phyloP scores from a whole-genome alignment of 2,888 invertebrate species.

The Oxycera nigricornis region DNA sequence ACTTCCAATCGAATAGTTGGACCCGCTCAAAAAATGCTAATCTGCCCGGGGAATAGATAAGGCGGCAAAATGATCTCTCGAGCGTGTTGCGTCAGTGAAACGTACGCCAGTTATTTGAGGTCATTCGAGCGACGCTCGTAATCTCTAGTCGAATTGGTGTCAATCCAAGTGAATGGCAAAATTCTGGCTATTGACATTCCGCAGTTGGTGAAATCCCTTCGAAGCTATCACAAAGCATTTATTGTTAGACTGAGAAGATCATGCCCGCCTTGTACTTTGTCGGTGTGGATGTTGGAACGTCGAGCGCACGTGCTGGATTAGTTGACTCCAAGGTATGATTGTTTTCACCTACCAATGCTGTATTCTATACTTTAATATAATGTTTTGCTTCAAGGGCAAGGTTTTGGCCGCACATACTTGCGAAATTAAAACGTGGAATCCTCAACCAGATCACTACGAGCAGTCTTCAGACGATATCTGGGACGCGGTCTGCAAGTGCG shows the following conservation, averaged over 20 bases:
- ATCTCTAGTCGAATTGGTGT: background rate
- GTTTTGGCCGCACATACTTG: constrained; percentile 70
- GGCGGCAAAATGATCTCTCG: background rate
- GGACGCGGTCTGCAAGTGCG: constrained; percentile 69
- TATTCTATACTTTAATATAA: no score
- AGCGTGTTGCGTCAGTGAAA: background rate
- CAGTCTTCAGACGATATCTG: constrained; percentile 93
- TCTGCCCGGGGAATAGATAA: background rate
- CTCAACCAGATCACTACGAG: constrained; percentile 79
- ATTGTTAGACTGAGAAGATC: background rate
- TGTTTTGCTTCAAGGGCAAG: no score
- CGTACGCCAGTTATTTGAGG: constrained; percentile 16
- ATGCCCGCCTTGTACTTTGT: constrained; percentile 68
- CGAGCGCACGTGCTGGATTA: constrained; percentile 86
- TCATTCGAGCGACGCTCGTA: background rate
- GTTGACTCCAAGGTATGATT: constrained; percentile 68
- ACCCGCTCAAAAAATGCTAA: background rate
- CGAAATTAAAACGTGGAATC: constrained; percentile 79
- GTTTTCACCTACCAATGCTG: no score
- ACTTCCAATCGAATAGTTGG: background rate
- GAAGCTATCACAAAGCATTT: background rate
- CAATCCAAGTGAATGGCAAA: background rate
- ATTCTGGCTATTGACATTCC: background rate
- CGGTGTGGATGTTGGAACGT: constrained; percentile 94
- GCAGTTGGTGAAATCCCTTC: background rate